Conservation (phyloP, 1,140 invertebrate species). For the Ectropis grisescens region DNA sequence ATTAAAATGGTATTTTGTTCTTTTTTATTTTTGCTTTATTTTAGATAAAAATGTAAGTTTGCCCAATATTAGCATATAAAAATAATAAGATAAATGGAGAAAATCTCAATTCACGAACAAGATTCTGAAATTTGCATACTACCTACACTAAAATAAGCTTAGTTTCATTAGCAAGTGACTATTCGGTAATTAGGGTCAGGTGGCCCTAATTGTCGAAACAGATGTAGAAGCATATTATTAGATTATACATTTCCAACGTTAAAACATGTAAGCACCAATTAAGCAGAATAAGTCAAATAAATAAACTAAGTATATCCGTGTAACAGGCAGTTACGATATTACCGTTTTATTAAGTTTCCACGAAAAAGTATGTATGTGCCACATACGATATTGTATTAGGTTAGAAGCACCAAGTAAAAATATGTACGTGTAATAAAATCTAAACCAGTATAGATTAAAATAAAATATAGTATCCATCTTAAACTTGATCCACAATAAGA, state of each 20-base stretch:
- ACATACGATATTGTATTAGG: conserved; percentile 1
- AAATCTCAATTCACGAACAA: no score
- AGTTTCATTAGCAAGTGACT: neutral
- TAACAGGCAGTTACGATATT: conserved; percentile 1
- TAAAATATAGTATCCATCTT: conserved; percentile 1
- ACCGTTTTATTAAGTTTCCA: neutral
- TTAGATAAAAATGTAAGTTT: neutral
- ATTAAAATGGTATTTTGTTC: neutral
- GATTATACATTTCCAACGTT: neutral
- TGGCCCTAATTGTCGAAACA: neutral
- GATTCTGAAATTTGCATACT: no score
- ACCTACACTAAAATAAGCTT: no score
- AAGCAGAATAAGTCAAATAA: neutral
- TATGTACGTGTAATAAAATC: conserved; percentile 1
- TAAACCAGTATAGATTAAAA: conserved; percentile 1
- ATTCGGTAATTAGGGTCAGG: no score
- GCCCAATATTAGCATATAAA: no score
- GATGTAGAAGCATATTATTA: neutral
- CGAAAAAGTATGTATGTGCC: conserved; percentile 1
- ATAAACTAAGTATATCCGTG: conserved; percentile 1
- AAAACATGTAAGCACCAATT: neutral
- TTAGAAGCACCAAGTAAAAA: neutral
- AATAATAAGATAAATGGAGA: no score
- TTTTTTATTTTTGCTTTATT: neutral
- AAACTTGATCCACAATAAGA: conserved; percentile 1